phyloP scores from a whole-genome alignment of 1,140 invertebrate species.

The Diploscapter pachys region DNA sequence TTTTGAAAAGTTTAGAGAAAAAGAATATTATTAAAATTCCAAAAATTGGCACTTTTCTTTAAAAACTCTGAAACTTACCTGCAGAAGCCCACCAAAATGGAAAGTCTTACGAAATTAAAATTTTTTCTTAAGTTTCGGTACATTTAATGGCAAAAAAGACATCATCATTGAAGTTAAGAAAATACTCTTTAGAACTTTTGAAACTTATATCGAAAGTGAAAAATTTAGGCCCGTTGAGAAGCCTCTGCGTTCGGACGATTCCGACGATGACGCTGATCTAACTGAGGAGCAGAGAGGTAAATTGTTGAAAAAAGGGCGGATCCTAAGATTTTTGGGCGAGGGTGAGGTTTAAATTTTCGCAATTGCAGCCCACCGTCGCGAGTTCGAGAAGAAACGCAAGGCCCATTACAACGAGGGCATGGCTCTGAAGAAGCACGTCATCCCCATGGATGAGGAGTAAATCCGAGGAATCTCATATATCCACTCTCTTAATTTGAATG shows the following conservation, averaged over 20 bases:
- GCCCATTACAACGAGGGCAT: constrained; percentile 85
- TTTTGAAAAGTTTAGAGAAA: background rate
- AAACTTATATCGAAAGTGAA: no score
- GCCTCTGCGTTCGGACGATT: background rate
- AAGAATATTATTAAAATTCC: constrained; percentile 2
- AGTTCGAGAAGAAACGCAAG: constrained; percentile 74
- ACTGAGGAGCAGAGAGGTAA: constrained; percentile 42
- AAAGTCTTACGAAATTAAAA: no score
- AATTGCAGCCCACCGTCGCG: constrained; percentile 33
- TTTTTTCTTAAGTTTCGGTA: no score
- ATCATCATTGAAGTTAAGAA: no score
- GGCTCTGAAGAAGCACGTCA: constrained; percentile 35
- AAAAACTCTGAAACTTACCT: background rate
- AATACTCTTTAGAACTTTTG: no score
- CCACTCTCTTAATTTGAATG: no score
- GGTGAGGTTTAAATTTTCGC: background rate
- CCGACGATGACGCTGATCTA: constrained; percentile 25
- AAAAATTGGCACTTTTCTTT: constrained; percentile 10
- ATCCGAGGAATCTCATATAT: no score
- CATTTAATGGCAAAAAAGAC: no score
- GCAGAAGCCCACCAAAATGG: no score
- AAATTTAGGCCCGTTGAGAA: constrained; percentile 3
- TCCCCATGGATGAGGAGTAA: constrained; percentile 22
- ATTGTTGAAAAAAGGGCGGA: no score
- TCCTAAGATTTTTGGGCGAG: no score